Conservation (phyloP, 2,888 invertebrate species). For the Eretmocerus hayati region DNA sequence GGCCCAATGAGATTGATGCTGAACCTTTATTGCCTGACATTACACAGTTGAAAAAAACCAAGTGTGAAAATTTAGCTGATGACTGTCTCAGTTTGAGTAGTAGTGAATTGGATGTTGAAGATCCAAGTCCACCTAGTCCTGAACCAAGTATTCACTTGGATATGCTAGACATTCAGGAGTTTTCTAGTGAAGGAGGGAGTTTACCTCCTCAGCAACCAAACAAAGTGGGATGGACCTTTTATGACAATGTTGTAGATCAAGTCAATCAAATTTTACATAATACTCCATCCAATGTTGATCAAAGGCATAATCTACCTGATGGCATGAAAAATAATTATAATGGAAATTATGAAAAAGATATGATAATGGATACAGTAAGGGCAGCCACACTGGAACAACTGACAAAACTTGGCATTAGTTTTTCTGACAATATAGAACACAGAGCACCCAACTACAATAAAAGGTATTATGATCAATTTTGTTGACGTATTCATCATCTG, state of each 20-base stretch:
- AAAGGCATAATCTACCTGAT: slow-evolving; percentile 5
- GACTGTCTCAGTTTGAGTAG: slow-evolving; percentile 21
- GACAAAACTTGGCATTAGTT: slow-evolving; percentile 39
- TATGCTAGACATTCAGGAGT: slow-evolving; percentile 52
- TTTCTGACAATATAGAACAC: slow-evolving; percentile 32
- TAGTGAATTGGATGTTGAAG: slow-evolving; percentile 32
- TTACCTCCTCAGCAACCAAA: slow-evolving; percentile 50
- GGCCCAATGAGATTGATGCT: slow-evolving; percentile 7
- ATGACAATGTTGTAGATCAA: slow-evolving; percentile 62
- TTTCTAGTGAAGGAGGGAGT: slow-evolving; percentile 44
- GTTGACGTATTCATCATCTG: too few relatives aligned
- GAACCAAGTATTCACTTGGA: slow-evolving; percentile 51
- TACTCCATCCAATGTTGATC: slow-evolving; percentile 33
- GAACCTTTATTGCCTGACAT: slow-evolving; percentile 14
- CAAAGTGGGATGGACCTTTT: slow-evolving; percentile 64
- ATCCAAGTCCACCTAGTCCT: slow-evolving; percentile 46
- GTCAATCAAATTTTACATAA: slow-evolving; percentile 52
- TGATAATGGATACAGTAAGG: slow-evolving; percentile 36
- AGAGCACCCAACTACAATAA: slow-evolving; percentile 31
- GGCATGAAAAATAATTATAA: slow-evolving; percentile 8
- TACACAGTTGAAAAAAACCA: slow-evolving; percentile 13
- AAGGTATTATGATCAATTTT: slow-evolving; percentile 14
- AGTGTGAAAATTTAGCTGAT: slow-evolving; percentile 16
- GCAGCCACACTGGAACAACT: slow-evolving; percentile 41
- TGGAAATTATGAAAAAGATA: slow-evolving; percentile 25